Evolutionary conservation across 1,140 invertebrate genomes (phyloP).

Genomic region (Magallana ariakensis): DNA sequence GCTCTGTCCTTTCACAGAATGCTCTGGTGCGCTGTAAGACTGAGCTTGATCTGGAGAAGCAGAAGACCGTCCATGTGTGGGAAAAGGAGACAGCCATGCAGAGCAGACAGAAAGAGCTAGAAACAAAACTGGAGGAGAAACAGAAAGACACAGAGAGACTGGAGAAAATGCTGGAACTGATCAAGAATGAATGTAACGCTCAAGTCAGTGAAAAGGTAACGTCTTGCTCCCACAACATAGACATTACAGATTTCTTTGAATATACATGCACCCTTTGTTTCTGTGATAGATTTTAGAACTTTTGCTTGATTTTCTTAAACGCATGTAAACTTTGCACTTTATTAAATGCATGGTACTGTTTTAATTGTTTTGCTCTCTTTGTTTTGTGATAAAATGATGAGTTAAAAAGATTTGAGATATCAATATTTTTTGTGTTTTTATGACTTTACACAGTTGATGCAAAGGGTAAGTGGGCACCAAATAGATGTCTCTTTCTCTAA

Average conservation of each 20-base stretch:
- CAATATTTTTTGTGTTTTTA: neutral
- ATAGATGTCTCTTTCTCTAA: neutral
- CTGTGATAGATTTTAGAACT: neutral
- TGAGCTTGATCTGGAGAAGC: constrained; percentile 69
- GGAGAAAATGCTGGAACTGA: constrained; percentile 71
- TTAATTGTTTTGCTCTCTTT: too few relatives aligned
- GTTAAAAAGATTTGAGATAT: too few relatives aligned
- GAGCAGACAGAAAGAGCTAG: constrained; percentile 63
- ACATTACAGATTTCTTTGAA: neutral
- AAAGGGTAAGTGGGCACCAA: constrained; percentile 14
- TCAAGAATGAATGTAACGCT: constrained; percentile 71
- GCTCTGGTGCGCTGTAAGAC: constrained; percentile 22
- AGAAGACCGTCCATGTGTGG: constrained; percentile 60
- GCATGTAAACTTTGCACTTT: too few relatives aligned
- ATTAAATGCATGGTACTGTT: too few relatives aligned
- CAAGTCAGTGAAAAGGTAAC: constrained; percentile 71
- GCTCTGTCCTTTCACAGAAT: neutral
- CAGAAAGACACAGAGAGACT: constrained; percentile 69
- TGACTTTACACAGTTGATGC: neutral
- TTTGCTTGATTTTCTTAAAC: too few relatives aligned
- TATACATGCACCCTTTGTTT: constrained; percentile 6
- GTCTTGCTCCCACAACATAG: neutral
- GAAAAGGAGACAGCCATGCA: constrained; percentile 68
- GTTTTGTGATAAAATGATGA: too few relatives aligned
- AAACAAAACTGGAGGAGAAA: constrained; percentile 68